Conservation (phyloP, 2,113 vertebrate species). For the Cynocephalus volans region DNA sequence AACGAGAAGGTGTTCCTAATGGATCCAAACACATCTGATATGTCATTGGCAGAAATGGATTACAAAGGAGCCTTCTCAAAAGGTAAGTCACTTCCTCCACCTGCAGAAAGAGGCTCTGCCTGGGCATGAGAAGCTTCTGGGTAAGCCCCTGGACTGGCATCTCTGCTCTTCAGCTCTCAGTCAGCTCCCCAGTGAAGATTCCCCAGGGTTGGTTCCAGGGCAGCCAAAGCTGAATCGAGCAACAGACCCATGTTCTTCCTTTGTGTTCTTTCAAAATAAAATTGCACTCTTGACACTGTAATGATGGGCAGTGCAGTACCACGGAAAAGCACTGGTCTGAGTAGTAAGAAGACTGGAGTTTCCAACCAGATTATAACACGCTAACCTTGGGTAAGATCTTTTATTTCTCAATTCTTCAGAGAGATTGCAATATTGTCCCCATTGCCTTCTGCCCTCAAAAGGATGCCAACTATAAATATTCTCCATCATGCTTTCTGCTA, state of each 20-base stretch:
- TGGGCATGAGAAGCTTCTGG: neutral
- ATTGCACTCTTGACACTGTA: neutral
- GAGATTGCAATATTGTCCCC: neutral
- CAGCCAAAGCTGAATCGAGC: neutral
- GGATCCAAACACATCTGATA: slow-evolving; percentile 93
- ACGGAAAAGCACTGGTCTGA: neutral
- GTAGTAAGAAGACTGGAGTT: neutral
- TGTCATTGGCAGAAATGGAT: slow-evolving; percentile 98
- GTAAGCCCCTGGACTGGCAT: neutral
- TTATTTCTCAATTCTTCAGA: neutral
- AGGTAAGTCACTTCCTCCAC: slow-evolving; percentile 88
- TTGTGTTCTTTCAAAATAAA: neutral
- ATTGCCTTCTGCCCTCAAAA: neutral
- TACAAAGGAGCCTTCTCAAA: slow-evolving; percentile 99
- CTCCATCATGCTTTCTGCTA: neutral
- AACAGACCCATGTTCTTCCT: neutral
- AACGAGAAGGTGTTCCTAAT: slow-evolving; percentile 98
- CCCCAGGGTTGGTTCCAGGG: neutral
- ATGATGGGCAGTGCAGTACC: neutral
- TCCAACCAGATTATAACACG: neutral
- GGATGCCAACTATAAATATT: neutral
- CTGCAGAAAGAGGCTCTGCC: neutral
- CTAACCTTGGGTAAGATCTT: neutral
- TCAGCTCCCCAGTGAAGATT: neutral
- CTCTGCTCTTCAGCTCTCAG: neutral